Evolutionary conservation across 2,797 vertebrate genomes (phyloP), one percentile per base, ranked within the genome.

Genomic region (Chaenodraco wilsoni): DNA sequence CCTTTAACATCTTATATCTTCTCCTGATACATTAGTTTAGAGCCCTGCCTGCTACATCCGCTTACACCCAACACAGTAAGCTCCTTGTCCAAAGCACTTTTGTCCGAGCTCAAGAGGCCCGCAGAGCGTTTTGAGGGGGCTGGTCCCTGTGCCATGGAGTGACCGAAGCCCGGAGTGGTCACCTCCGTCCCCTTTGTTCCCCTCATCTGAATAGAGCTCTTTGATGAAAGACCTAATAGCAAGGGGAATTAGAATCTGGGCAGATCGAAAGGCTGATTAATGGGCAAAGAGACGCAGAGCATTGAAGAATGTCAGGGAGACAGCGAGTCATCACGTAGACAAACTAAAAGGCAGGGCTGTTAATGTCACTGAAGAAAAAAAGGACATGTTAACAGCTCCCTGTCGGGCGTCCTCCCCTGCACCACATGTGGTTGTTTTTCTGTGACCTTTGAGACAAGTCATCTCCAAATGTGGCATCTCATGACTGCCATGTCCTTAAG

Each of bases 171-270:
- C 76, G 72, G 88, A 90, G 84, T 91, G 81, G 92, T 93, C 93
- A 93, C 93, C 91, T 93, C 91, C 77, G 75, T 94, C 91, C 83
- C 90, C 90, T 93, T 95, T 95, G 94, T 95, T 89, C 82, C 83
- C 59, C 8, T 65, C 79, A 64, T 79, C 78, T 94, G 90, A 95
- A 95, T 93, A 86, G 86, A 72, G 82, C 78, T 81, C 90, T 94
- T 95, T 95, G 92, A 95, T 94, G 75, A 76, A 67, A 85, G 81
- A 83, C 84, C 86, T 89, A 83, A 84, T 86, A 77, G 77, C 79
- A 62, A 78, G 72, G 78, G 85, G 79, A 84, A 88, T 91, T 87
- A 64, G 73, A 88, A 76, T 88, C 78, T 82, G 69, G 74, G 55
- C 74, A 73, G 72, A 83, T 73, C 78, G 69, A 83, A 90, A 79